Percentiles rank a stretch among this genome's conserved stretches.
Evolutionary conservation across 2,797 vertebrate genomes (phyloP).

Genomic region (Catostomus latipinnis): DNA sequence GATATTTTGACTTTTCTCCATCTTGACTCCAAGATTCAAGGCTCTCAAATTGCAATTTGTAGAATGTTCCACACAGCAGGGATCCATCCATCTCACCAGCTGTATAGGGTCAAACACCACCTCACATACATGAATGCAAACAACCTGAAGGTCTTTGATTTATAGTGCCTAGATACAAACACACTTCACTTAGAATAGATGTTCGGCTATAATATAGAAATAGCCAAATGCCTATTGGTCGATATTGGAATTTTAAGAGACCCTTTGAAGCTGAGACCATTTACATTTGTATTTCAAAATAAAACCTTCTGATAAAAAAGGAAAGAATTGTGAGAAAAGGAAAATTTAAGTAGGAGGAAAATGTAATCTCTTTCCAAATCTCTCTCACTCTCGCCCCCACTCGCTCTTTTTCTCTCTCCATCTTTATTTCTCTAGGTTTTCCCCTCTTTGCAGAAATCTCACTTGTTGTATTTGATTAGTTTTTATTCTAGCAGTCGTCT

Average conservation of each 20-base stretch:
- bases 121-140: constrained; percentile 59
- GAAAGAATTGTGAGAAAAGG: constrained; percentile 19
- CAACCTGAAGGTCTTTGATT: constrained; percentile 50
- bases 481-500: constrained; percentile 79
- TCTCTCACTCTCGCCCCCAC: not conserved
- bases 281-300: constrained; percentile 49
- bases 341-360: constrained; percentile 33
- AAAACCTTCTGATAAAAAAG: constrained; percentile 18
- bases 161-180: constrained; percentile 43
- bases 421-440: constrained; percentile 11
- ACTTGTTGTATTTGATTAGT: constrained; percentile 80
- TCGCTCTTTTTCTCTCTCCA: not conserved
- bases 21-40: constrained; percentile 3
- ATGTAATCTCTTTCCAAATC: constrained; percentile 46
- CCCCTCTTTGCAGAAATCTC: constrained; percentile 67
- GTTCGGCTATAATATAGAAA: constrained; percentile 31
- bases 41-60: constrained; percentile 29
- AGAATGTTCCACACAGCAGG: not conserved
- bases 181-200: constrained; percentile 36
- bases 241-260: constrained; percentile 37
- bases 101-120: constrained; percentile 57
- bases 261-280: constrained; percentile 16
- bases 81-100: constrained; percentile 49
- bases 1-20: not conserved
- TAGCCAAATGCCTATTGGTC: constrained; percentile 47